phyloP scores from a whole-genome alignment of 2,888 invertebrate genomes.

The Dorcus parallelipipedus region DNA sequence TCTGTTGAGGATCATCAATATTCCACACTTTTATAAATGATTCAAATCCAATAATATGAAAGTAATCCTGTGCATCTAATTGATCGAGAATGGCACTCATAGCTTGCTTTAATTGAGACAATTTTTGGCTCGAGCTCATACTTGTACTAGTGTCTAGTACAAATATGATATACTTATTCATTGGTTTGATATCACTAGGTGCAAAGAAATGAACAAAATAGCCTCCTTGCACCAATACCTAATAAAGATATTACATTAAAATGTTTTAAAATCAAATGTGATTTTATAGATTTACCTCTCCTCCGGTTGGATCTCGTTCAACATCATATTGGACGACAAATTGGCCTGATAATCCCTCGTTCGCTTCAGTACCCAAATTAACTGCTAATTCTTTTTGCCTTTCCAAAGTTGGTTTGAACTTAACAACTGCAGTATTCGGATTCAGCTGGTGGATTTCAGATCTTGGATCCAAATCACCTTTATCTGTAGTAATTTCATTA shows the following conservation, averaged over 20 bases:
- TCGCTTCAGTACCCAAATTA: constrained; percentile 39
- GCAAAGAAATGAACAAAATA: constrained; percentile 77
- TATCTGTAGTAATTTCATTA: constrained; percentile 59
- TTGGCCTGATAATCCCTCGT: constrained; percentile 59
- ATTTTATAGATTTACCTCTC: constrained; percentile 48
- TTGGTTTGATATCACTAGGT: constrained; percentile 56
- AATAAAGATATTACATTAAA: constrained; percentile 13
- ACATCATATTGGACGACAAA: constrained; percentile 71
- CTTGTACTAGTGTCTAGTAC: constrained; percentile 75
- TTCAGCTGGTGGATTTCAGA: constrained; percentile 35
- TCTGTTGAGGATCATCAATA: constrained; percentile 29
- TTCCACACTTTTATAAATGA: constrained; percentile 55
- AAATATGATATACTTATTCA: constrained; percentile 67
- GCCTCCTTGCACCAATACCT: constrained; percentile 63
- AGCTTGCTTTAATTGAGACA: constrained; percentile 63
- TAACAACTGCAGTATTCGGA: constrained; percentile 43
- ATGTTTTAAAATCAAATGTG: not conserved
- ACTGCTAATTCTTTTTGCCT: constrained; percentile 56
- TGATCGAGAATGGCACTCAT: constrained; percentile 66
- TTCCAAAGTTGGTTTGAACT: constrained; percentile 57
- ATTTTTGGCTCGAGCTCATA: constrained; percentile 63
- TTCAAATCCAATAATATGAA: constrained; percentile 66
- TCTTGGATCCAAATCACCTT: constrained; percentile 47
- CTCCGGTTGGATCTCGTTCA: constrained; percentile 55
- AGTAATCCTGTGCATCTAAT: constrained; percentile 60